phyloP scores from a whole-genome alignment of 1,140 invertebrate species.

The Danaus plexippus region DNA sequence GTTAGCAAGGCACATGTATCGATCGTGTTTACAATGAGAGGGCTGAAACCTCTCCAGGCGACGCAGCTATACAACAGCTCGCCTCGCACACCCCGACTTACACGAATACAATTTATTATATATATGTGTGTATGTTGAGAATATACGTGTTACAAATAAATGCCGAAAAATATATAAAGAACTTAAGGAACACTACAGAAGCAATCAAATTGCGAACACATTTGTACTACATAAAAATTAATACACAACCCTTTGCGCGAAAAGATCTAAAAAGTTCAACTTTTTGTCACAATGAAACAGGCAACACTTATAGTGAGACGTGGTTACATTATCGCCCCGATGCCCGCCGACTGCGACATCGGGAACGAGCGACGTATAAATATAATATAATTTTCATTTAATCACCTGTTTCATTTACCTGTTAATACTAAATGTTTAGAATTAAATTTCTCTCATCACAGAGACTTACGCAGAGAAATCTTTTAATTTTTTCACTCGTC shows the following conservation, averaged over 20 bases:
- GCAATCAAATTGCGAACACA: constrained; percentile 72
- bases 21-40: background rate
- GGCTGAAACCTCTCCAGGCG: constrained; percentile 9
- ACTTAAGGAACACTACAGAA: constrained; percentile 69
- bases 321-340: constrained; percentile 10
- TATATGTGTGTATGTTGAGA: constrained; percentile 41
- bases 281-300: constrained; percentile 61
- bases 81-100: constrained; percentile 32
- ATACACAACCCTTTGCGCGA: constrained; percentile 72
- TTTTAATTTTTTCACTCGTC: constrained; percentile 42
- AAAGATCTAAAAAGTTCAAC: constrained; percentile 69
- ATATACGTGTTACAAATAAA: constrained; percentile 63
- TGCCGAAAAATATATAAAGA: constrained; percentile 59
- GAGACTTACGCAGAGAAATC: constrained; percentile 64
- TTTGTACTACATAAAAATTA: constrained; percentile 72
- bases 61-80: constrained; percentile 3
- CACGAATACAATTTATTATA: constrained; percentile 28
- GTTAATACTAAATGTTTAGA: constrained; percentile 69
- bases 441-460: constrained; percentile 66
- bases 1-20: constrained; percentile 17
- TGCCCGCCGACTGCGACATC: constrained; percentile 1
- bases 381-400: constrained; percentile 21
- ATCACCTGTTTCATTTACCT: constrained; percentile 45
- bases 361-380: constrained; percentile 25
- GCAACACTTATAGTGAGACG: constrained; percentile 31